Conservation (phyloP, 2,888 invertebrate genomes). For the Nomada flava region DNA sequence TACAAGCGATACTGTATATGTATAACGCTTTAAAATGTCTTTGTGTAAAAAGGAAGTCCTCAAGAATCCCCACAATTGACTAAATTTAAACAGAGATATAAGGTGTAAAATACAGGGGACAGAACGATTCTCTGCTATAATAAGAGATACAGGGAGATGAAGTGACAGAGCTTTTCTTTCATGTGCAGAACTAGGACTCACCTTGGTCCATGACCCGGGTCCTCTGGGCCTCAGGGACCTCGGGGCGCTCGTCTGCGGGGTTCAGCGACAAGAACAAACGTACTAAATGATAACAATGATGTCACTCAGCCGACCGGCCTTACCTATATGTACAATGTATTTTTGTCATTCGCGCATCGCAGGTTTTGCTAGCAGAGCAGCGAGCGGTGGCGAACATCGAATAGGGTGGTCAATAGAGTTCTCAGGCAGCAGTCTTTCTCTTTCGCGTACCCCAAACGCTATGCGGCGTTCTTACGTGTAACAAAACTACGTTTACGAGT, state of each 20-base stretch:
- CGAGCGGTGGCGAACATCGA: slow-evolving; percentile 58
- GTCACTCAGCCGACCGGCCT: slow-evolving; percentile 79
- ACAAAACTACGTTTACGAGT: slow-evolving; percentile 2
- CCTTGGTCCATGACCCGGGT: slow-evolving; percentile 85
- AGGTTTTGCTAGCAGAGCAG: slow-evolving; percentile 68
- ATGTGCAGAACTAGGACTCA: slow-evolving; percentile 74
- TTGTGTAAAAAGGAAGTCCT: background rate
- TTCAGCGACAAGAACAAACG: slow-evolving; percentile 91
- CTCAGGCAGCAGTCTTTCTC: slow-evolving; percentile 34
- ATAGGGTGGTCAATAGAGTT: slow-evolving; percentile 28
- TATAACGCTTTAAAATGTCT: background rate
- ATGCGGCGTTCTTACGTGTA: background rate
- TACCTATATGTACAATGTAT: slow-evolving; percentile 71
- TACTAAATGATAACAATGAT: slow-evolving; percentile 86
- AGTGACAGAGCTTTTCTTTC: slow-evolving; percentile 28
- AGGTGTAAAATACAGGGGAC: too few relatives aligned
- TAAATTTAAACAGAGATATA: too few relatives aligned
- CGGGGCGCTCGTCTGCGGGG: slow-evolving; percentile 86
- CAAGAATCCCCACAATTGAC: slow-evolving; percentile 9
- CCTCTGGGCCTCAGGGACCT: slow-evolving; percentile 81
- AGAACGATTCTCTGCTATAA: background rate
- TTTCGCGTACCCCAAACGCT: slow-evolving; percentile 20
- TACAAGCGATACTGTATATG: background rate
- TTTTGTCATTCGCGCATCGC: slow-evolving; percentile 73
- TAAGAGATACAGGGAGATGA: background rate